Base-by-base conservation (phyloP, 2,797 vertebrate genomes). In the Phoxinus dragarum region DNA sequence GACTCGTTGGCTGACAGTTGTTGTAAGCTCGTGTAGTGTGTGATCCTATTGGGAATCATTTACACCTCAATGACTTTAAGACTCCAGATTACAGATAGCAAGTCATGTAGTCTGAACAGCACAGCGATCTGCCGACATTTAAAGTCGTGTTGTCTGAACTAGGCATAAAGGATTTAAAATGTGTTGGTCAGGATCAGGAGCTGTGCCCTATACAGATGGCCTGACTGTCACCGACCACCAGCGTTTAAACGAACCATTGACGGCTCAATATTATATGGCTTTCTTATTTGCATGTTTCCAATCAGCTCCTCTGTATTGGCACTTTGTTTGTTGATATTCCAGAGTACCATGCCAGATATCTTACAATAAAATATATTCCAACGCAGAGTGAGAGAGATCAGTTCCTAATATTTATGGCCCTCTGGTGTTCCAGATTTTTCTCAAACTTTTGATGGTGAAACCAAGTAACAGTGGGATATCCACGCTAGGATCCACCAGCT, bases 381-480 rank as follows among this genome's bases (percentile, higher is more conserved):
- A n/a, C 44, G 14, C 42, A 3, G 44, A 67, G 44, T 9, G 40
- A 36, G 52, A 77, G n/a, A 59, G 47, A 84, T 59, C 73, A 52
- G 17, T 77, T 40, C 36, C 10, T 78, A 56, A 44, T 84, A 61
- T 84, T 84, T 78, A 84, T 84, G 27, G 49, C 66, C 19, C 64
- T 76, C 64, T 56, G 52, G n/a, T 69, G 27, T 78, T 21, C 27
- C 38, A 84, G 38, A 23, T 69, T 7, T 67, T n/a, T 69, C 19
- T 59, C 36, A n/a, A 47, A 84, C 19, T 11, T 78, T 84, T 78
- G 82, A 68, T 84, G 61, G 42, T 56, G 34, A 68, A 68, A 42
- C 23, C 36, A 27, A 68, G 72, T 40, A 84, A 40, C 82, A 54
- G 82, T 56, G 73, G 73, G 73, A 84, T 68, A 42, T 38, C 73